Conservation (phyloP, 2,888 invertebrate species). For the Tipula helvola region DNA sequence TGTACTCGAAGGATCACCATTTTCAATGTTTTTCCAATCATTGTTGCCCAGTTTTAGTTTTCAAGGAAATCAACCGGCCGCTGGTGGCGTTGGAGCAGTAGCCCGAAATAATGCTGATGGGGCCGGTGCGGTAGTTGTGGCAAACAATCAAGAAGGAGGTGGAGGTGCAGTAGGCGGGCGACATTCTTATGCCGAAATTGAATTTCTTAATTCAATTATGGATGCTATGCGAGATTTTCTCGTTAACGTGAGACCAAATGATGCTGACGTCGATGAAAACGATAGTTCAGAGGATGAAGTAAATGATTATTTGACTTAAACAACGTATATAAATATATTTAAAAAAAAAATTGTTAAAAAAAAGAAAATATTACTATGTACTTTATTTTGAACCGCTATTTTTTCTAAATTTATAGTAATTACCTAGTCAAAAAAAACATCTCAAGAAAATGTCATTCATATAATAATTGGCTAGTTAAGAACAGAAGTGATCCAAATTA, state of each 20-base stretch:
- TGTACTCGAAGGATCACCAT: constrained; percentile 23
- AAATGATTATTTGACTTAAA: constrained; percentile 30
- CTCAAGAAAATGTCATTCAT: background rate
- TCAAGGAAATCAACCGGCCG: background rate
- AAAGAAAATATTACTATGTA: background rate
- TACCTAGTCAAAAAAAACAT: background rate
- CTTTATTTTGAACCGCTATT: background rate
- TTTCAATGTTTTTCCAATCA: constrained; percentile 56
- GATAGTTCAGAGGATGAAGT: constrained; percentile 40
- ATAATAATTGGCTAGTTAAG: too few species aligned
- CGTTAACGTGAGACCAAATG: constrained; percentile 46
- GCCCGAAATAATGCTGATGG: constrained; percentile 21
- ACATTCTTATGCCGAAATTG: constrained; percentile 34
- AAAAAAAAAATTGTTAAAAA: background rate
- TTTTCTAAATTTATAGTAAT: background rate
- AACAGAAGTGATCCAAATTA: too few species aligned
- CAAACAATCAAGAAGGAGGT: constrained; percentile 18
- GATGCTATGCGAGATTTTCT: constrained; percentile 62
- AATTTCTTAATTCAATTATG: constrained; percentile 52
- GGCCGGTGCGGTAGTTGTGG: constrained; percentile 21
- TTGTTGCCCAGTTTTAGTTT: constrained; percentile 54
- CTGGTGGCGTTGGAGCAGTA: background rate
- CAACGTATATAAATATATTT: background rate
- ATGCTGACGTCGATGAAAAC: constrained; percentile 38
- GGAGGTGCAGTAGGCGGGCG: constrained; percentile 31